Evolutionary conservation across 2,797 vertebrate species (phyloP).

Genomic region (Arctocebus calabarensis): DNA sequence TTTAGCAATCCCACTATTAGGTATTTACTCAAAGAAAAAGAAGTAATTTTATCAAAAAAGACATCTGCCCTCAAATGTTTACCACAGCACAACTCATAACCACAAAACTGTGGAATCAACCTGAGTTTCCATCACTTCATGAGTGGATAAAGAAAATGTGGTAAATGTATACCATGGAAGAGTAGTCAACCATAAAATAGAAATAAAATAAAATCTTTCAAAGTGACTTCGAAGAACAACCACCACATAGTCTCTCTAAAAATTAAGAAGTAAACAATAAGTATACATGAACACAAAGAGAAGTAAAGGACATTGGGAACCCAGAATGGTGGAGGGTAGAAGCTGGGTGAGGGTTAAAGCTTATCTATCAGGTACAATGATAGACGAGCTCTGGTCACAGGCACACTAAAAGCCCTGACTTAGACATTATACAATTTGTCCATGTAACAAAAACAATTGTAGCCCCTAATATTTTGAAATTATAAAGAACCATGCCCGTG

Average conservation of each 20-base stretch:
- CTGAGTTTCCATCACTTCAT: background rate
- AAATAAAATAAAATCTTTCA: background rate
- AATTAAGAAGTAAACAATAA: background rate
- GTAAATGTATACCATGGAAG: background rate
- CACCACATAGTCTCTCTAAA: background rate
- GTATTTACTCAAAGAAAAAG: background rate
- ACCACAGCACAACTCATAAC: background rate
- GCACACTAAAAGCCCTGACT: background rate
- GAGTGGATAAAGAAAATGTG: background rate
- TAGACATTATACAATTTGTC: background rate
- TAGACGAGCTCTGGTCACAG: background rate
- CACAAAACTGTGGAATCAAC: background rate
- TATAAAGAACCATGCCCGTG: background rate
- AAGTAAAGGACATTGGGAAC: background rate
- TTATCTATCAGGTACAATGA: background rate
- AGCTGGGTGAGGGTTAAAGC: background rate
- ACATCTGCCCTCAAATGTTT: background rate
- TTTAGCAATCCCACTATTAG: background rate
- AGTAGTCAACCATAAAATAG: background rate
- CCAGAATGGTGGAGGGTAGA: background rate
- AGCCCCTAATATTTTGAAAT: background rate
- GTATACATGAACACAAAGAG: background rate
- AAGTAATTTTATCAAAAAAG: background rate
- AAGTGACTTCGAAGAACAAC: background rate
- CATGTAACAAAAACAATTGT: background rate